phyloP scores from a whole-genome alignment of 92 coral and sea anemone species.

The Chrysogorgia sp. region DNA sequence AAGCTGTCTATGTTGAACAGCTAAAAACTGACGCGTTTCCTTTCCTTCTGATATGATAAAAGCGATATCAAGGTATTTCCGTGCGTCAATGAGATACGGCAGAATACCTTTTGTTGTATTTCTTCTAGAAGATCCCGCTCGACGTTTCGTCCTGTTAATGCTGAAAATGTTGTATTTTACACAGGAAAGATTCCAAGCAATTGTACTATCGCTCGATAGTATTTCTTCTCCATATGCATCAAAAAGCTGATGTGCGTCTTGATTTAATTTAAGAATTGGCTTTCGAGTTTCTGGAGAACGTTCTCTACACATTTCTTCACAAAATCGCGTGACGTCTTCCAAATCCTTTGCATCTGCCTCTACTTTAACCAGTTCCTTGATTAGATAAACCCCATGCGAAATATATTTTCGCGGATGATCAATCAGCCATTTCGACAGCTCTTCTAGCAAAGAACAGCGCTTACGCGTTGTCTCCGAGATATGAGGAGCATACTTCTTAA shows the following conservation, averaged over 20 bases:
- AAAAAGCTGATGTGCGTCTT: constrained; percentile 70
- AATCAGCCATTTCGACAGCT: constrained; percentile 53
- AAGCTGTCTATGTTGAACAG: constrained; percentile 63
- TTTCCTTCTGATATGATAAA: constrained; percentile 56
- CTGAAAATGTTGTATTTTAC: constrained; percentile 57
- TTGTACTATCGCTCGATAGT: constrained; percentile 48
- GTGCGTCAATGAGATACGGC: no score
- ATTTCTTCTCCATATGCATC: constrained; percentile 68
- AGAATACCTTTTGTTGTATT: not conserved
- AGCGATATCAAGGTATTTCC: no score
- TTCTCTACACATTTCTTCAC: constrained; percentile 26
- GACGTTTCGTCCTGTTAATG: constrained; percentile 15
- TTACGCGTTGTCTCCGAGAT: constrained; percentile 13
- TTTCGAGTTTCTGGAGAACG: not conserved
- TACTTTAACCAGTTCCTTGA: constrained; percentile 52
- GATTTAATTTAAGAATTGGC: constrained; percentile 38
- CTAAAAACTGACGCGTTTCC: constrained; percentile 46
- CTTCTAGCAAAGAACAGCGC: constrained; percentile 49
- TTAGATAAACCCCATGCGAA: constrained; percentile 46
- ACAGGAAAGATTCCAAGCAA: constrained; percentile 65
- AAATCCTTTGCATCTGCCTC: constrained; percentile 64
- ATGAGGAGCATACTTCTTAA: constrained; percentile 27
- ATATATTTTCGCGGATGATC: constrained; percentile 35
- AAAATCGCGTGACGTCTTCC: constrained; percentile 42
- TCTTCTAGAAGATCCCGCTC: not conserved